phyloP scores from a whole-genome alignment of 2,113 vertebrate genomes.

The Ondatra zibethicus region DNA sequence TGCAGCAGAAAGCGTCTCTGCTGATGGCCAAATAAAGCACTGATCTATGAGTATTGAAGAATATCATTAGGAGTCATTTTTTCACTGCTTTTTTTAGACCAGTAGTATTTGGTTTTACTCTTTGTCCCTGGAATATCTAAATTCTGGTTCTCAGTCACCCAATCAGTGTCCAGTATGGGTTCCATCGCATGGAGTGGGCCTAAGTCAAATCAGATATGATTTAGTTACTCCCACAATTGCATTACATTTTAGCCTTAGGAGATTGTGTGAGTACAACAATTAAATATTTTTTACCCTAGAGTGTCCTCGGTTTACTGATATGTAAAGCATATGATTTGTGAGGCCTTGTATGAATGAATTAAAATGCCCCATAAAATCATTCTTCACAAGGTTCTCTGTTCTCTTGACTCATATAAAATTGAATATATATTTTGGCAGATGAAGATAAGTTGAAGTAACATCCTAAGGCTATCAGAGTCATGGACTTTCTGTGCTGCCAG shows the following conservation, averaged over 20 bases:
- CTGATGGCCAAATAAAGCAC: background rate
- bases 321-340: background rate
- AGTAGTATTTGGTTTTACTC: background rate
- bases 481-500: background rate
- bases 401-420: background rate
- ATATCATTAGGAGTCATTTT: background rate
- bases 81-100: background rate
- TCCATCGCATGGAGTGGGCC: background rate
- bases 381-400: background rate
- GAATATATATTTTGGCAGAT: background rate
- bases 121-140: background rate
- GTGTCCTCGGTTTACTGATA: background rate
- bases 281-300: background rate
- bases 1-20: background rate
- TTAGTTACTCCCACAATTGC: background rate
- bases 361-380: background rate
- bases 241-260: background rate
- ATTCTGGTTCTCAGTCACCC: background rate
- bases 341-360: background rate
- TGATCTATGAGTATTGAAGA: background rate
- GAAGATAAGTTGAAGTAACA: background rate
- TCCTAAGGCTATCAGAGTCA: background rate
- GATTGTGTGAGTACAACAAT: background rate
- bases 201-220: background rate
- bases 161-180: background rate